These are phyloP conservation scores for Diceros bicornis DNA, from an alignment of 2,797 vertebrate genomes.

Conservation along the genomic window DNA sequence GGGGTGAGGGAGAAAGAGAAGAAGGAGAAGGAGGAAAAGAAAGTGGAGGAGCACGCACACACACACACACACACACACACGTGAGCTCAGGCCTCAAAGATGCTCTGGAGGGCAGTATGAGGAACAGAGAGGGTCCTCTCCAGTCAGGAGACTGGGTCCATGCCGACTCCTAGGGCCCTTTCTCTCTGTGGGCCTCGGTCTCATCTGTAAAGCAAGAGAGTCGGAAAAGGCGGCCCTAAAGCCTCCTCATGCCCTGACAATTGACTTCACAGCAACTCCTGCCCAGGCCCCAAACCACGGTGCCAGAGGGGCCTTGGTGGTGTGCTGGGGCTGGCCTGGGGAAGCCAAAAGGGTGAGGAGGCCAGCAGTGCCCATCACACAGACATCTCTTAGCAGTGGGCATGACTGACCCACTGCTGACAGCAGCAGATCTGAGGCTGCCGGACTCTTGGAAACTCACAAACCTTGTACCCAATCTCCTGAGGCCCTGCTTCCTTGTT, in stretches of 20 bases:
- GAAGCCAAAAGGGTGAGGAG: not conserved
- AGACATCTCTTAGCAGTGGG: not conserved
- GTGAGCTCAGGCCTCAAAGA: not conserved
- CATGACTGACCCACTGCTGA: not conserved
- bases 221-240: not conserved
- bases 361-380: rapidly evolving
- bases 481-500: not conserved
- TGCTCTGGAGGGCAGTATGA: not conserved
- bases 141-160: not conserved
- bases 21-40: too few relatives aligned
- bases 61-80: not conserved
- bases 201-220: not conserved
- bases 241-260: not conserved
- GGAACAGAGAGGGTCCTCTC: not conserved
- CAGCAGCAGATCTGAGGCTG: not conserved
- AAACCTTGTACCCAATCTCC: not conserved
- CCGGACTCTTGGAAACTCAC: not conserved
- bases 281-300: not conserved
- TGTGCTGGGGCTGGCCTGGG: not conserved
- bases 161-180: not conserved
- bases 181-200: too few relatives aligned
- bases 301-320: not conserved
- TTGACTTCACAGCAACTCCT: not conserved
- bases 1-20: too few relatives aligned
- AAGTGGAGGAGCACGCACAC: too few relatives aligned